A percentile compares a stretch with the other conserved stretches of the same genome.
phyloP scores from a whole-genome alignment of 2,888 invertebrate genomes.

The Torymus texanus region DNA sequence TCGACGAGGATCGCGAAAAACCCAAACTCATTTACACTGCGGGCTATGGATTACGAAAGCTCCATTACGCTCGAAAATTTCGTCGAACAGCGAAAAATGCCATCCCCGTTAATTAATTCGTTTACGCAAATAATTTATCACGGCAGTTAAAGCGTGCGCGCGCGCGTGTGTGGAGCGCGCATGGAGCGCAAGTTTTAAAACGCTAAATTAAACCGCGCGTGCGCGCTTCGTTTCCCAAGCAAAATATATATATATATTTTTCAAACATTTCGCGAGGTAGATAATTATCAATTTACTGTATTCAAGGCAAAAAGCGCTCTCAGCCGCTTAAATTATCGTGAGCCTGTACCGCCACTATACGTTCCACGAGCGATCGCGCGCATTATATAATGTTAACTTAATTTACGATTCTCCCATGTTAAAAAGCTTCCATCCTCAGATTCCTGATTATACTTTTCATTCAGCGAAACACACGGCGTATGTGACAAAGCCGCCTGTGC shows the following conservation, averaged over 20 bases:
- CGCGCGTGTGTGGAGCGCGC: too few species aligned
- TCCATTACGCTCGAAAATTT: not conserved
- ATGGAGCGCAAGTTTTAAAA: not conserved
- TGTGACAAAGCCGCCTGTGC: too few species aligned
- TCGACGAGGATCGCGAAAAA: too few species aligned
- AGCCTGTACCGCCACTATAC: not conserved
- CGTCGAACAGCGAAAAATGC: not conserved
- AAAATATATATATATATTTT: constrained; percentile 30
- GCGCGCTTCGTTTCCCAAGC: not conserved
- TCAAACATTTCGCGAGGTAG: not conserved
- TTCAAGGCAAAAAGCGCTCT: not conserved
- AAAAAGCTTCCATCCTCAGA: not conserved
- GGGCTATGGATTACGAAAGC: not conserved
- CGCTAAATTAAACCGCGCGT: constrained; percentile 5
- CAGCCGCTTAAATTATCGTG: not conserved
- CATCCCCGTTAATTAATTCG: not conserved
- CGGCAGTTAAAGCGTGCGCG: not conserved
- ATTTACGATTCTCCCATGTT: constrained; percentile 3
- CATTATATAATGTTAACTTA: constrained; percentile 2
- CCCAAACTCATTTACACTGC: too few species aligned
- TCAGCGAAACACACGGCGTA: not conserved
- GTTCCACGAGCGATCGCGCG: not conserved
- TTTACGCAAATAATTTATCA: constrained; percentile 4
- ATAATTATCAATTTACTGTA: constrained; percentile 22
- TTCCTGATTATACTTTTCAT: not conserved